These are phyloP conservation scores for Ramphastos sulfuratus DNA, from an alignment of 2,113 vertebrate genomes.

Conservation along the genomic window DNA sequence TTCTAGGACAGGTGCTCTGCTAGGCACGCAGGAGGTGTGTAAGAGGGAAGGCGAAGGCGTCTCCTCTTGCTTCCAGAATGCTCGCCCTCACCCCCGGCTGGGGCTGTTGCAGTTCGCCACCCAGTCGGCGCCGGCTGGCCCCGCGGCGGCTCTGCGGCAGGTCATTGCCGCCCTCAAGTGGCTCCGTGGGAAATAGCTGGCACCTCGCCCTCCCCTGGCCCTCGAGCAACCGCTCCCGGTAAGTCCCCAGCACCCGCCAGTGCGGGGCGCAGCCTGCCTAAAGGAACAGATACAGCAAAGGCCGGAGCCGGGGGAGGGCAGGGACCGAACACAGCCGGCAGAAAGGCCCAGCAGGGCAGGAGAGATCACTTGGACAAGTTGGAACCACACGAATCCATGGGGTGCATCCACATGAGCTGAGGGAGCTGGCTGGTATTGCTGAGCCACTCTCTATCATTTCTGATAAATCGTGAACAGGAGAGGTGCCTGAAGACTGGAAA, in stretches of 20 bases:
- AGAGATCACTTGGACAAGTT: too few relatives aligned
- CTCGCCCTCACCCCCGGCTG: too few relatives aligned
- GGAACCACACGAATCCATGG: too few relatives aligned
- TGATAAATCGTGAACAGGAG: too few relatives aligned
- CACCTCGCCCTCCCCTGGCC: background rate
- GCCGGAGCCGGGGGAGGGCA: background rate
- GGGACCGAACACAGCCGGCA: too few relatives aligned
- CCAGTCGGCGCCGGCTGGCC: background rate
- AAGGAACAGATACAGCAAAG: background rate
- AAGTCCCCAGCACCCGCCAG: background rate
- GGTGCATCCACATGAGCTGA: too few relatives aligned
- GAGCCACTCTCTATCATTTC: too few relatives aligned
- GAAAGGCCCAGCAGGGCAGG: background rate
- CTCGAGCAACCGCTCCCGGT: background rate
- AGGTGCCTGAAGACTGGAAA: too few relatives aligned
- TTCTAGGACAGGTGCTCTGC: background rate
- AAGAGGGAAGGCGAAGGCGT: background rate
- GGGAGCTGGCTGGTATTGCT: too few relatives aligned
- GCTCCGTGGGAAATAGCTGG: background rate
- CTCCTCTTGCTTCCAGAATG: background rate
- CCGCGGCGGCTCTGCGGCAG: background rate
- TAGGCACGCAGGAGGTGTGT: too few relatives aligned
- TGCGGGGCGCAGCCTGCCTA: background rate
- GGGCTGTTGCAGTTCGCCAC: background rate
- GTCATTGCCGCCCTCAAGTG: slow-evolving; percentile 51